These are phyloP conservation scores for Pyxicephalus adspersus DNA, from an alignment of 2,113 vertebrate genomes.

Conservation along the genomic window DNA sequence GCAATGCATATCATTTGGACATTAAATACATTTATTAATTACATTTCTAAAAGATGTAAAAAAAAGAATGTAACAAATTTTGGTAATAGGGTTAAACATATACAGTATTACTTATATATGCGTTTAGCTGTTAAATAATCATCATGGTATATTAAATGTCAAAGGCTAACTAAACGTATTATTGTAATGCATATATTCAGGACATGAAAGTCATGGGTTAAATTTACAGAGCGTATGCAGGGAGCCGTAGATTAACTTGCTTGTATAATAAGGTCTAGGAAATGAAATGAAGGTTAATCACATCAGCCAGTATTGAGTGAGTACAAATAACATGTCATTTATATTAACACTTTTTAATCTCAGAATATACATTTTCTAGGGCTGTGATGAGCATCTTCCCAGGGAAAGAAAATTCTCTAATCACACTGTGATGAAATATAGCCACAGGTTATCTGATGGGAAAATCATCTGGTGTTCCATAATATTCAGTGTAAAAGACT, in stretches of 20 bases:
- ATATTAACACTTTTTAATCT: constrained; percentile 48
- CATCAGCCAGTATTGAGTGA: constrained; percentile 49
- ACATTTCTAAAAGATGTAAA: too few relatives aligned
- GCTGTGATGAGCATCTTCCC: constrained; percentile 22
- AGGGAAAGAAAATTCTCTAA: constrained; percentile 16
- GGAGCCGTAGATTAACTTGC: constrained; percentile 19
- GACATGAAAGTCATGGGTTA: constrained; percentile 18
- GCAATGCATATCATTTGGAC: too few relatives aligned
- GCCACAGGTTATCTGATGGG: constrained; percentile 35
- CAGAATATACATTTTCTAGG: constrained; percentile 10
- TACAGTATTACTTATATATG: too few relatives aligned
- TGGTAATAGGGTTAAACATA: too few relatives aligned
- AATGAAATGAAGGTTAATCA: constrained; percentile 45
- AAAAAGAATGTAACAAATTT: too few relatives aligned
- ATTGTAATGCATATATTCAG: neutral
- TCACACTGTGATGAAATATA: constrained; percentile 31
- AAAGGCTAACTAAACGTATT: neutral
- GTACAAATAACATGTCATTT: constrained; percentile 44
- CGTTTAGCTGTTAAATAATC: neutral
- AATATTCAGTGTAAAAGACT: constrained; percentile 19
- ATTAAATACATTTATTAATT: too few relatives aligned
- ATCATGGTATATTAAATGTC: neutral
- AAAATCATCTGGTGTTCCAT: constrained; percentile 13
- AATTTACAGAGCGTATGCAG: neutral
- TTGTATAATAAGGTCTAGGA: constrained; percentile 36